These are phyloP conservation scores for Coecobrya sp. DNA, from an alignment of 2,888 invertebrate genomes.

Conservation along the genomic window DNA sequence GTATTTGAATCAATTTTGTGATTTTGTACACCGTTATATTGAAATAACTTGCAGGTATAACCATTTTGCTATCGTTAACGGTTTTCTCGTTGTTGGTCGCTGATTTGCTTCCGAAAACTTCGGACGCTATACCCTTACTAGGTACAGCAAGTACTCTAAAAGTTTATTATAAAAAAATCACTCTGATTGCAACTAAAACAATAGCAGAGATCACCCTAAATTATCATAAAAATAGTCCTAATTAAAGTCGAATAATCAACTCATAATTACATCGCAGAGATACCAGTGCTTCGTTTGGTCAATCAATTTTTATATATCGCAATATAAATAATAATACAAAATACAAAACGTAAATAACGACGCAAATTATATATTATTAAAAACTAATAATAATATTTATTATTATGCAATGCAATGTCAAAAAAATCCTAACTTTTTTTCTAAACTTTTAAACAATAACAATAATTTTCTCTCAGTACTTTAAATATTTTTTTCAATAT, in stretches of 20 bases:
- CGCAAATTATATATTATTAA: neutral
- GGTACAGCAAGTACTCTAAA: constrained; percentile 90
- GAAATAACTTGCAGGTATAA: constrained; percentile 93
- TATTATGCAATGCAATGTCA: too few relatives aligned
- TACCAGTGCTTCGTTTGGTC: constrained; percentile 34
- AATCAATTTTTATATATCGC: neutral
- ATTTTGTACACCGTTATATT: neutral
- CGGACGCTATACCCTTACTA: constrained; percentile 99
- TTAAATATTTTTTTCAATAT: neutral
- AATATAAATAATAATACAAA: neutral
- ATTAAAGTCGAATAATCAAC: neutral
- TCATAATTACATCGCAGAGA: constrained; percentile 10
- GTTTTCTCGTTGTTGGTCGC: constrained; percentile 99
- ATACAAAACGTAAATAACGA: neutral
- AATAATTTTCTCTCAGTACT: neutral
- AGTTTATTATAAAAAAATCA: neutral
- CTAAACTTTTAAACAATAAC: neutral
- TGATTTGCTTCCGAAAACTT: constrained; percentile 99
- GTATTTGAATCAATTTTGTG: too few relatives aligned
- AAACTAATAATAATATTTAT: neutral
- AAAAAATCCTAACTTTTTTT: too few relatives aligned
- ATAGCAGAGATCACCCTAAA: neutral
- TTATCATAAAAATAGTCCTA: neutral
- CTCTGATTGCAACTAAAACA: neutral
- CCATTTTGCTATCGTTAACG: constrained; percentile 99